A percentile compares a stretch with the other conserved stretches of the same genome.
These are phyloP conservation scores for Microtus californicus DNA, from an alignment of 2,797 vertebrate species.

Conservation along the genomic window DNA sequence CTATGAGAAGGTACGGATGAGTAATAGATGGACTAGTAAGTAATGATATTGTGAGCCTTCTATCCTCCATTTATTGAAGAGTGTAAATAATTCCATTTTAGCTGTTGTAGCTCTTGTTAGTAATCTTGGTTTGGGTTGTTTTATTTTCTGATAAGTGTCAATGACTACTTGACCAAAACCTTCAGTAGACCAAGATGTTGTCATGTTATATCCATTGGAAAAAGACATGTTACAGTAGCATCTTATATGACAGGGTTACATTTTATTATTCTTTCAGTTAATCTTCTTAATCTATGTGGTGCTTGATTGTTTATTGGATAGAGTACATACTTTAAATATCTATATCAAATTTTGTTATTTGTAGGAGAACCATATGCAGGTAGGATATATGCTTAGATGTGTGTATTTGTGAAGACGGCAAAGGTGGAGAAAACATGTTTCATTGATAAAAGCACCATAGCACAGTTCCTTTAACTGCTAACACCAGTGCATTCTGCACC, in stretches of 20 bases:
- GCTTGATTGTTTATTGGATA: not conserved
- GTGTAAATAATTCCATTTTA: not conserved
- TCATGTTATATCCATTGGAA: not conserved
- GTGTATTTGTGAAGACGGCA: not conserved
- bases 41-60: too few species aligned
- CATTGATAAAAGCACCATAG: not conserved
- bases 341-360: not conserved
- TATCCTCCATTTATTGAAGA: too few species aligned
- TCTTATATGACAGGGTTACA: too few species aligned
- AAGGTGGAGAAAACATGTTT: not conserved
- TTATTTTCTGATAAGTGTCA: too few species aligned
- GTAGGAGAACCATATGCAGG: not conserved
- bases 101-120: not conserved
- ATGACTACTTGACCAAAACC: not conserved
- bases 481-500: fast-evolving
- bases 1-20: too few species aligned
- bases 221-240: not conserved
- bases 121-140: not conserved
- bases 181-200: not conserved
- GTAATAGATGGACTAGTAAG: too few species aligned
- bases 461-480: not conserved
- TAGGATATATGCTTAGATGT: not conserved
- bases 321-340: not conserved
- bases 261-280: not conserved
- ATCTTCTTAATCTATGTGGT: not conserved